Evolutionary conservation across 2,113 vertebrate genomes (phyloP).

Genomic region (Sapajus apella): DNA sequence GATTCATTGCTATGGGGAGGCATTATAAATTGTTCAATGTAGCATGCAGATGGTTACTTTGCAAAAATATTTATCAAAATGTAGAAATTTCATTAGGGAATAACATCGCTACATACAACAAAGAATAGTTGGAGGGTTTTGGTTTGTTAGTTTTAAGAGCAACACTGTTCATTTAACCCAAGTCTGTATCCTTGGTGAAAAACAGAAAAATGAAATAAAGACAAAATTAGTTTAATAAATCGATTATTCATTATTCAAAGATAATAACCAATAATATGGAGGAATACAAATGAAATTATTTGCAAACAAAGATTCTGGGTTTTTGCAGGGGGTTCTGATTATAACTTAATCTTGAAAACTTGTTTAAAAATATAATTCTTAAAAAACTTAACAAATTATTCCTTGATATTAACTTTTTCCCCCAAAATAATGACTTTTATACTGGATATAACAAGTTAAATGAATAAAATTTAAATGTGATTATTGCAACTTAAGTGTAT

Average conservation of each 20-base stretch:
- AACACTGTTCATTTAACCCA: not conserved
- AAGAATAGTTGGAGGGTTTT: not conserved
- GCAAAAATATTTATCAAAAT: not conserved
- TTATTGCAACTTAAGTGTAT: not conserved
- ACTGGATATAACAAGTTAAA: not conserved
- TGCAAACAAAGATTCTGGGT: not conserved
- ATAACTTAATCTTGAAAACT: not conserved
- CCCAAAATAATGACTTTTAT: not conserved
- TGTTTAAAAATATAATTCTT: not conserved
- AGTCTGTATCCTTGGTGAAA: not conserved
- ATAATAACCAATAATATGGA: not conserved
- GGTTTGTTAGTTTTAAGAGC: not conserved
- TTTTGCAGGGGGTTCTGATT: not conserved
- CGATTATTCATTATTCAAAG: not conserved
- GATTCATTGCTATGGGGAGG: not conserved
- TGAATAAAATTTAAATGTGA: not conserved
- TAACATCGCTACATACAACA: not conserved
- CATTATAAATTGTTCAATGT: not conserved
- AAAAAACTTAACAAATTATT: not conserved
- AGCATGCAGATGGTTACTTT: not conserved
- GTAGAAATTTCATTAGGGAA: not conserved
- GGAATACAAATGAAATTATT: not conserved
- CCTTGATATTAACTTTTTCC: not conserved
- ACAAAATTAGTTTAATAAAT: not conserved
- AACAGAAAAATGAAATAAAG: not conserved